A percentile compares a stretch with the other conserved stretches of the same genome.
phyloP scores from a whole-genome alignment of 2,888 invertebrate species.

The Crioceris asparagi region DNA sequence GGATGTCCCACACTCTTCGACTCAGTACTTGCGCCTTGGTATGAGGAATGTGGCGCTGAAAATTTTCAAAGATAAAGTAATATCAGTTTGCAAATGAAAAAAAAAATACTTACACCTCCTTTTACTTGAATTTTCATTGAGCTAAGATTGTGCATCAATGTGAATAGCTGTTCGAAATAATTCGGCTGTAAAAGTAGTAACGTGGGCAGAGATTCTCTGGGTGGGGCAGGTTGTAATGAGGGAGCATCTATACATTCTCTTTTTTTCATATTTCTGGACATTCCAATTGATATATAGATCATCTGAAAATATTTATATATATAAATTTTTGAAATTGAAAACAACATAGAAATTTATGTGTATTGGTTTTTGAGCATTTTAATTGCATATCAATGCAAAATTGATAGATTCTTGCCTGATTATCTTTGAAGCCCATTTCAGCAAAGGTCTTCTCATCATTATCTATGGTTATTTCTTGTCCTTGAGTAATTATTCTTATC shows the following conservation, averaged over 20 bases:
- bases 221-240: constrained; percentile 76
- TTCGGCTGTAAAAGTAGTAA: constrained; percentile 71
- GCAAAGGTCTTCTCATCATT: constrained; percentile 83
- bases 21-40: constrained; percentile 84
- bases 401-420: no score
- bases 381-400: no score
- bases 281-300: constrained; percentile 85
- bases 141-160: constrained; percentile 80
- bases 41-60: constrained; percentile 58
- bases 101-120: constrained; percentile 45
- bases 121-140: constrained; percentile 72
- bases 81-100: no score
- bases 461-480: constrained; percentile 85
- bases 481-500: constrained; percentile 84
- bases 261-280: constrained; percentile 44
- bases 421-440: constrained; percentile 90
- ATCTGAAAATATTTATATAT: constrained; percentile 46
- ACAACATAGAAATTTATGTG: neutral
- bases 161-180: constrained; percentile 85
- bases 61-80: no score
- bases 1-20: constrained; percentile 87
- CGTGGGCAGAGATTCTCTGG: constrained; percentile 76
- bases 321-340: constrained; percentile 4
- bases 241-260: constrained; percentile 71
- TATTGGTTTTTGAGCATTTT: neutral